Base-by-base conservation (phyloP, 2,888 invertebrate genomes). In the Chouioia cunea region DNA sequence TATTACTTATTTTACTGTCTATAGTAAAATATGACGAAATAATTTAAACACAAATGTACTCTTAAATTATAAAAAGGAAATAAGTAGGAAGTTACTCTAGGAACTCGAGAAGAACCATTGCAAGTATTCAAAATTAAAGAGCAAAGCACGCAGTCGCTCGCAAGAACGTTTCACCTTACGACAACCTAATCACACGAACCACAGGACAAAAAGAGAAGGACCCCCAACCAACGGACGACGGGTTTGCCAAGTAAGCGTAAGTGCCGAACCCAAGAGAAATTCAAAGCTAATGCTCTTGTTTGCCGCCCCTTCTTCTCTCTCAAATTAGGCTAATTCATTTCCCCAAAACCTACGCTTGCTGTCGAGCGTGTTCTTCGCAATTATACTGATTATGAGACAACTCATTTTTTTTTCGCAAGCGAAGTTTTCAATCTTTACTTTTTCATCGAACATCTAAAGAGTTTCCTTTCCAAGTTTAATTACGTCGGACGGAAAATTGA, bases 271-370 rank as follows among this genome's bases (percentile, higher is more conserved):
- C 50, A 18, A 22, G 63, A 15, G 46, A 50, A 58, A 48, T 36
- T 58, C 50, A 56, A 65, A 65, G 48, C 60, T 48, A 48, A 68
- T 62, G 67, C 50, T 36, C 52, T 57, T 64, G 69, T 69, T 69
- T 69, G 69, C 44, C 50, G 12, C 16, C 16, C 16, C n/a, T n/a
- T 4, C n/a, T 12, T 46, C 56, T 14, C 48, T 69, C 64, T 69
- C 63, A 69, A 69, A 69, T 69, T 69, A 69, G 52, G 46, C 69
- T 69, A 64, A 69, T 69, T 69, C 63, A 46, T 69, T 69, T 69
- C 27, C 27, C 27, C 4, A 27, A 27, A 27, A 27, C 27, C 4
- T 27, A 27, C 27, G 27, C 27, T 3, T n/a, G n/a, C n/a, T n/a
- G n/a, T n/a, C 27, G 27, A 27, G 27, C 27, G 3, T 6, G 27